Percentiles rank a stretch among this genome's conserved stretches.
Conservation (phyloP, 2,113 vertebrate genomes). For the Alosa alosa region DNA sequence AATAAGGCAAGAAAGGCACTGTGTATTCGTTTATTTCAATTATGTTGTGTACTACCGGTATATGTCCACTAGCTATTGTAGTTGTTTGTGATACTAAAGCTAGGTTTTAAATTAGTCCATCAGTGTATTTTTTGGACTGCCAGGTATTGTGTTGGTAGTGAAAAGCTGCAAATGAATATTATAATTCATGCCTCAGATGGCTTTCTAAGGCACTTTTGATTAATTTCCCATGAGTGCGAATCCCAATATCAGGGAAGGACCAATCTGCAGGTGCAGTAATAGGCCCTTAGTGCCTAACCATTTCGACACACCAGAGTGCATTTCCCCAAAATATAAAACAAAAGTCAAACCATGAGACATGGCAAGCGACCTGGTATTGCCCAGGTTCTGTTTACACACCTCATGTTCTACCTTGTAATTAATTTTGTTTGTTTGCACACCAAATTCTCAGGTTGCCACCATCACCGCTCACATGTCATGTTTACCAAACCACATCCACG, state of each 20-base stretch:
- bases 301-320: neutral
- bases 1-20: neutral
- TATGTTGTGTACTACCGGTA: neutral
- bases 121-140: neutral
- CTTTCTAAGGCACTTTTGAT: neutral
- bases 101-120: neutral
- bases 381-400: neutral
- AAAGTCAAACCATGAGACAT: neutral
- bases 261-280: conserved; percentile 13
- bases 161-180: neutral
- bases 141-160: neutral
- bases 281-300: neutral
- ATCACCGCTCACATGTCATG: neutral
- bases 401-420: neutral
- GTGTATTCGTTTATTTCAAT: neutral
- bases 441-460: conserved; percentile 1
- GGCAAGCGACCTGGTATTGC: neutral
- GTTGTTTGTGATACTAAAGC: neutral
- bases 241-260: neutral
- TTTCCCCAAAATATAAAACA: neutral
- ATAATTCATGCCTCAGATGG: neutral
- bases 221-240: neutral
- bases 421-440: neutral
- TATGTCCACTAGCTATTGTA: neutral
- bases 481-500: neutral